These are phyloP conservation scores for Delia radicum DNA, from an alignment of 1,140 invertebrate genomes.

Conservation along the genomic window DNA sequence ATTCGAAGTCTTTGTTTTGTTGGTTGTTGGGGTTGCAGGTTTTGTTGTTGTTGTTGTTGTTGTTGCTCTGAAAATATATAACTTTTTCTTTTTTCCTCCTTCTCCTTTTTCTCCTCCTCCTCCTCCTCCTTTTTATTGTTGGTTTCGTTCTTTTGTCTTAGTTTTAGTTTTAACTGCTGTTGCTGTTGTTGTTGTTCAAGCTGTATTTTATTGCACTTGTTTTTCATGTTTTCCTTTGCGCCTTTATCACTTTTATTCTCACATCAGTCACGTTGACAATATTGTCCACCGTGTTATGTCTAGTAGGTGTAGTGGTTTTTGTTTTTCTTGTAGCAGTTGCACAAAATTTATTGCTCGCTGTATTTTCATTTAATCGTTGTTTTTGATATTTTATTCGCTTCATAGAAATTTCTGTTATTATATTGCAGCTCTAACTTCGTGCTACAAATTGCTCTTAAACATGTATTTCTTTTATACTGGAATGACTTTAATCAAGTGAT, in stretches of 20 bases:
- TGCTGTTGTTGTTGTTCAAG: constrained; percentile 9
- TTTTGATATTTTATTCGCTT: background rate
- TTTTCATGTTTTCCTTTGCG: constrained; percentile 12
- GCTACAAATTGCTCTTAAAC: background rate
- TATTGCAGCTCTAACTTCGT: background rate
- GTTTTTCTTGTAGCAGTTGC: background rate
- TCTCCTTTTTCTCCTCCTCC: too few species aligned
- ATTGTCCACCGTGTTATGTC: background rate
- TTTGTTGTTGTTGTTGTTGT: background rate
- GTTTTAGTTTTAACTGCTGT: too few species aligned
- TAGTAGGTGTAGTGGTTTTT: background rate
- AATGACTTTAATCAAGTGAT: background rate
- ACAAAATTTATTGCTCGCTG: constrained; percentile 3
- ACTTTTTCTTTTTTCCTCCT: background rate
- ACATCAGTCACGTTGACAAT: constrained; percentile 20
- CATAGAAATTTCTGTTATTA: background rate
- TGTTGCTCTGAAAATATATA: background rate
- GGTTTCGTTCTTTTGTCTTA: background rate
- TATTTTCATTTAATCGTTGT: constrained; percentile 11
- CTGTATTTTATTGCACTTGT: constrained; percentile 22
- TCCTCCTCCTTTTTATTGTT: too few species aligned
- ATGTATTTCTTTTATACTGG: background rate
- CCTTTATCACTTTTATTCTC: constrained; percentile 11
- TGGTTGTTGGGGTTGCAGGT: background rate
- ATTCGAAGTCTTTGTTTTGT: background rate